Evolutionary conservation across 1,140 invertebrate species (phyloP).

Genomic region (Schlechtendalia chinensis): DNA sequence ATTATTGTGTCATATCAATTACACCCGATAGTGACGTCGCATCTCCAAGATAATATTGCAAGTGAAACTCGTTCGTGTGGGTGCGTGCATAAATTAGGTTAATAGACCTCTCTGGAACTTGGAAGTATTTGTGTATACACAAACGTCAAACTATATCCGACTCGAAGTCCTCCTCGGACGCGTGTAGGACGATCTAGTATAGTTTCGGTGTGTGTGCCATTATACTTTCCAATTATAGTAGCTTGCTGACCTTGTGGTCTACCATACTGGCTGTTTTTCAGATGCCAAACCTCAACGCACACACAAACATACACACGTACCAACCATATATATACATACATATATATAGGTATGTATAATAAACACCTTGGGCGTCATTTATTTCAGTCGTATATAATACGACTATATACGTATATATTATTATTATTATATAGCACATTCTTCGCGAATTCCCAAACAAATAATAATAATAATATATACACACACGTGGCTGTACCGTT

Average conservation of each 20-base stretch:
- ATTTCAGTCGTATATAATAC: not conserved
- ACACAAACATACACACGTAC: not conserved
- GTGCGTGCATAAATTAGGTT: slow-evolving; percentile 22
- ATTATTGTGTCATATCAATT: slow-evolving; percentile 13
- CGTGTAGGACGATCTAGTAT: not conserved
- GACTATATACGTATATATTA: not conserved
- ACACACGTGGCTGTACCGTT: not conserved
- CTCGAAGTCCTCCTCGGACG: not conserved
- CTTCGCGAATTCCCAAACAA: slow-evolving; percentile 13
- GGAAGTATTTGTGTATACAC: not conserved
- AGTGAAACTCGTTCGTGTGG: slow-evolving; percentile 29
- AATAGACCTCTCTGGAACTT: not conserved
- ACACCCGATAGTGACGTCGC: not conserved
- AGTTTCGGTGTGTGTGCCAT: slow-evolving; percentile 9
- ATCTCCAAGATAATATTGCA: not conserved
- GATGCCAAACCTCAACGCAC: not conserved
- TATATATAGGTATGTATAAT: too few relatives aligned
- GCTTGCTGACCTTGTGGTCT: slow-evolving; percentile 22
- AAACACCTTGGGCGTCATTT: not conserved
- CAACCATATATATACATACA: too few relatives aligned
- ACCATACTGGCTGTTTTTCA: not conserved
- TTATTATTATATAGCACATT: not conserved
- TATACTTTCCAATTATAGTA: slow-evolving; percentile 16
- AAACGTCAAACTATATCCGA: not conserved
- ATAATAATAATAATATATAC: not conserved